Evolutionary conservation across 2,113 vertebrate genomes (phyloP).

Genomic region (Microcebus ravelobensis): DNA sequence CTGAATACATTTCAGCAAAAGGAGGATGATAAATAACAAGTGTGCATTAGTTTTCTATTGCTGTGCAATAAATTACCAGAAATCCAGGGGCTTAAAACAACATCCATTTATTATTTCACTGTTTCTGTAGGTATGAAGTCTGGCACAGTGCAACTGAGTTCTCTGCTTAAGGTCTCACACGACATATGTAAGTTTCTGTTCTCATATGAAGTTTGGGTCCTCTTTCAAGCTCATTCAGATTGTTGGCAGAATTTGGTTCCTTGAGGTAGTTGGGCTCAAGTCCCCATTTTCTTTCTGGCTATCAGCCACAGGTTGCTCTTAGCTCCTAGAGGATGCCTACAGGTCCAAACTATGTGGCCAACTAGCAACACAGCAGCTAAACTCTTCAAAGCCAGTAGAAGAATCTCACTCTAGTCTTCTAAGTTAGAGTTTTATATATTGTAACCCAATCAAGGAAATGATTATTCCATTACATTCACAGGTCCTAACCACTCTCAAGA

Average conservation of each 20-base stretch:
- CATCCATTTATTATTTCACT: background rate
- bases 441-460: background rate
- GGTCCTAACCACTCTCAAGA: background rate
- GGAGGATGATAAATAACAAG: background rate
- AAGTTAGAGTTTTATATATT: background rate
- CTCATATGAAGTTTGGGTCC: background rate
- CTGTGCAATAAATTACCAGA: constrained; percentile 12
- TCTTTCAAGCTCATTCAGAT: background rate
- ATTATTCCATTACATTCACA: background rate
- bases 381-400: background rate
- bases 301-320: background rate
- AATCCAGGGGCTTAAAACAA: background rate
- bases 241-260: background rate
- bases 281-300: background rate
- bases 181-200: background rate
- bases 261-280: background rate
- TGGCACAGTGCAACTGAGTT: background rate
- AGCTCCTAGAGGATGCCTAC: background rate
- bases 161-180: background rate
- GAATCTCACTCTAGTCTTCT: background rate
- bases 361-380: background rate
- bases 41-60: background rate
- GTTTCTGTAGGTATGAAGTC: background rate
- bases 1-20: constrained; percentile 1
- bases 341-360: background rate